Evolutionary conservation across 1,140 invertebrate species (phyloP), one percentile per base, ranked within the genome.

Genomic region (Asobara japonica): DNA sequence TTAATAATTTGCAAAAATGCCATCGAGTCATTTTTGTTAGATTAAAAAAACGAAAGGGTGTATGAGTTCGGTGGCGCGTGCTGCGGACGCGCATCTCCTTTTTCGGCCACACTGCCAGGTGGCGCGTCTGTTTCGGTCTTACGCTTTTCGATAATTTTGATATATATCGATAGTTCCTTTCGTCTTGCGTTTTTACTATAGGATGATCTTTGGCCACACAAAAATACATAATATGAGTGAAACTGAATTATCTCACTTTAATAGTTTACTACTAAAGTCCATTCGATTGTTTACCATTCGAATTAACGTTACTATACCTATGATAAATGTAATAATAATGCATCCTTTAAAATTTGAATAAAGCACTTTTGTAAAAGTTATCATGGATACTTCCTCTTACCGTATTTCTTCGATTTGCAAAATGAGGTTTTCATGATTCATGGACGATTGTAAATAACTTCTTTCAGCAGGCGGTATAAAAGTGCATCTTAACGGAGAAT

Each of bases 291-390:
- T 56, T 10, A 18, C 13, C 13, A 3, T 3, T 56, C 20, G 51
- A 22, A 56, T 56, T 25, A 56, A 56, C 41, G n/a, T 18, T 56
- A 56, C 22, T 22, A 10, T 56, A 56, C 11, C 22, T 25, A 25
- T 56, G 18, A 2, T 56, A 51, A 20, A 18, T 51, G n/a, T 51
- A 56, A 6, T 36, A 6, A 36, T 36, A 36, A 56, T 56, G 51
- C 25, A 56, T 25, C 25, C 20, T 27, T 25, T 27, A 11, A 22
- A 56, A 27, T 56, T 56, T 27, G 3, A 56, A 56, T 56, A 56
- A 56, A 56, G 51, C 25, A 56, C 51, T 56, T 56, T 56, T 56
- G 51, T 56, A 56, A 56, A 56, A 56, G 51, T 56, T 56, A 25
- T 25, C 22, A 56, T 27, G 51, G 11, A 10, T 56, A 56, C 41